Evolutionary conservation across 1,140 invertebrate genomes (phyloP).

Genomic region (Archivesica marissinica): DNA sequence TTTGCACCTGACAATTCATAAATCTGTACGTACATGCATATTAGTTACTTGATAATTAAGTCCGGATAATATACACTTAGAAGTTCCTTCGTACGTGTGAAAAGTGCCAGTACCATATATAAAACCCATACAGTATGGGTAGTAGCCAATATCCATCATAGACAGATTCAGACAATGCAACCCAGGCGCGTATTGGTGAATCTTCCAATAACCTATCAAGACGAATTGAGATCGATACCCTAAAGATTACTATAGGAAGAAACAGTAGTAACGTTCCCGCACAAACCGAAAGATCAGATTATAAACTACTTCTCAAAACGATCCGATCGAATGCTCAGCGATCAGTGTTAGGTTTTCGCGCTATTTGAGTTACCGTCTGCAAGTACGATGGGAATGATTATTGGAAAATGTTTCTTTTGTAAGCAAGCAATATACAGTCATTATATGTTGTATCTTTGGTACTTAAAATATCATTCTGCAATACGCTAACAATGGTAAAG

Average conservation of each 20-base stretch:
- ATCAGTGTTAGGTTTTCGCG: conserved; percentile 1
- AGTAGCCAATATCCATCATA: conserved; percentile 17
- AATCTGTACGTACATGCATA: conserved; percentile 3
- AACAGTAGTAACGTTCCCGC: neutral
- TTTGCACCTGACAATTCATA: conserved; percentile 50
- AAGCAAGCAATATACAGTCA: conserved; percentile 17
- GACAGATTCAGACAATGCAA: conserved; percentile 5
- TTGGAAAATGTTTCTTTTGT: conserved; percentile 54
- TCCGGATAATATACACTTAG: conserved; percentile 23
- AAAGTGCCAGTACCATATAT: neutral
- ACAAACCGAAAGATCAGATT: conserved; percentile 44
- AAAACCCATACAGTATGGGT: neutral
- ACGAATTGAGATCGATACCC: neutral
- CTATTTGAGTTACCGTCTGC: conserved; percentile 27
- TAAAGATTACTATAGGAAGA: conserved; percentile 16
- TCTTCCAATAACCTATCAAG: neutral
- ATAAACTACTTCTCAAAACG: neutral
- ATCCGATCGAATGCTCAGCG: conserved; percentile 19
- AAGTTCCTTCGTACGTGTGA: conserved; percentile 14
- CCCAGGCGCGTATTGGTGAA: conserved; percentile 4
- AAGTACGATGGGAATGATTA: neutral
- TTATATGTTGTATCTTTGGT: neutral
- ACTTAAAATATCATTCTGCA: conserved; percentile 9
- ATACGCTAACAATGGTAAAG: neutral
- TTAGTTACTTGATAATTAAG: conserved; percentile 37